Evolutionary conservation across 2,113 vertebrate genomes (phyloP).

Genomic region (Amazona vittata): DNA sequence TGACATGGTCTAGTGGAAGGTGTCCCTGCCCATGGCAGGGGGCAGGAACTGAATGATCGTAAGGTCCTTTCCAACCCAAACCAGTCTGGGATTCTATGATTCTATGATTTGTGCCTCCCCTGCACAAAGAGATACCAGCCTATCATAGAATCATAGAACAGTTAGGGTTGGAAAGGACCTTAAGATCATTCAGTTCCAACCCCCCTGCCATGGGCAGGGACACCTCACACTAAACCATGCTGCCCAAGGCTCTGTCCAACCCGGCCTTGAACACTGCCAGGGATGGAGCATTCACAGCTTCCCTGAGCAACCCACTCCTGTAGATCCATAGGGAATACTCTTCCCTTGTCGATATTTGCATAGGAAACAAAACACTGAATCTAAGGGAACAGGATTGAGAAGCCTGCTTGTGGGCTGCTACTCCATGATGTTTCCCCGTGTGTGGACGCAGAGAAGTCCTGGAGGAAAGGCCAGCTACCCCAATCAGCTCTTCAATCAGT

Average conservation of each 20-base stretch:
- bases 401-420: neutral
- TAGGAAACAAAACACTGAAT: neutral
- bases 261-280: too few species aligned
- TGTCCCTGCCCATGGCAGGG: neutral
- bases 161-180: too few species aligned
- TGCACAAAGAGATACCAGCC: neutral
- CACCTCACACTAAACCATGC: too few species aligned
- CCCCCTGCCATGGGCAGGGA: too few species aligned
- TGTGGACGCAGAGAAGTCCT: neutral
- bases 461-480: neutral
- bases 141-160: too few species aligned
- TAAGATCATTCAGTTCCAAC: too few species aligned
- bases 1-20: neutral
- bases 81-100: neutral
- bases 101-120: neutral
- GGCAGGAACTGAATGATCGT: neutral
- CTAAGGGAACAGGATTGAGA: neutral
- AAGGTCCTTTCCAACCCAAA: neutral
- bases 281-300: too few species aligned
- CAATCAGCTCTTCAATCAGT: rapidly evolving
- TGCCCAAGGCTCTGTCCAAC: too few species aligned
- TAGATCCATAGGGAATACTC: neutral
- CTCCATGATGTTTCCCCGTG: neutral
- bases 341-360: neutral
- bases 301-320: too few species aligned